Percentiles rank a stretch among this genome's conserved stretches.
Conservation (phyloP, 2,113 vertebrate species). For the Lampris incognitus region DNA sequence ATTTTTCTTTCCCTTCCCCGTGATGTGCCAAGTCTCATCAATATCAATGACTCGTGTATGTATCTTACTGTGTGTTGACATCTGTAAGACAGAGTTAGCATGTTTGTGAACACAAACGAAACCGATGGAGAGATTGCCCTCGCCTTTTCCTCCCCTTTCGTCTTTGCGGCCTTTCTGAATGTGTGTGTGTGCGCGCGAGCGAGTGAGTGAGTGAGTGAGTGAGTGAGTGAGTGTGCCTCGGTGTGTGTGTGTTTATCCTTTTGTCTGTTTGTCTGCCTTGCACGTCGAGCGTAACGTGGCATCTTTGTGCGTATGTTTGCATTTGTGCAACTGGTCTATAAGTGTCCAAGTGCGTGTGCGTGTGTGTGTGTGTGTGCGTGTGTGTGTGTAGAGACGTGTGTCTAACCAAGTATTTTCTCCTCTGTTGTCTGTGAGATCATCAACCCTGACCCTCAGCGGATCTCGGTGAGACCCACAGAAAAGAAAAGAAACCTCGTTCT, state of each 20-base stretch:
- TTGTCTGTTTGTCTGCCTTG: conserved; percentile 28
- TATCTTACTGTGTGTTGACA: conserved; percentile 28
- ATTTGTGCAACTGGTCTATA: conserved; percentile 15
- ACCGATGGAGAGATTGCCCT: conserved; percentile 39
- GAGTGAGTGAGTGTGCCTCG: conserved; percentile 29
- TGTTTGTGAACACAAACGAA: conserved; percentile 55
- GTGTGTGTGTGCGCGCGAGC: conserved; percentile 31
- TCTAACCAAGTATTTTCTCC: conserved; percentile 46
- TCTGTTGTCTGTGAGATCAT: conserved; percentile 69
- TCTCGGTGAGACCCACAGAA: conserved; percentile 70
- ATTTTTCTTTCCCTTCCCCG: conserved; percentile 20
- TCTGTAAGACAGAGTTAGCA: conserved; percentile 43
- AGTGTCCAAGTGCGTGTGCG: neutral
- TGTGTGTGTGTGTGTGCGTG: conserved; percentile 4
- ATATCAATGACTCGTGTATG: conserved; percentile 30
- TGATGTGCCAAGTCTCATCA: conserved; percentile 71
- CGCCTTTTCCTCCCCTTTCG: conserved; percentile 35
- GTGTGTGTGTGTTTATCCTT: conserved; percentile 23
- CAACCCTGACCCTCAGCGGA: conserved; percentile 80
- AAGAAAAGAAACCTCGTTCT: conserved; percentile 76
- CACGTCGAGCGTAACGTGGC: neutral
- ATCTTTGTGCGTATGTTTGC: neutral
- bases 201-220: conserved; percentile 26
- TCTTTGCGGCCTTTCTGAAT: conserved; percentile 65
- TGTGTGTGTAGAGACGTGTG: conserved; percentile 17